A percentile compares a stretch with the other conserved stretches of the same genome.
Evolutionary conservation across 2,888 invertebrate species (phyloP).

Genomic region (Napeogenes sylphis): DNA sequence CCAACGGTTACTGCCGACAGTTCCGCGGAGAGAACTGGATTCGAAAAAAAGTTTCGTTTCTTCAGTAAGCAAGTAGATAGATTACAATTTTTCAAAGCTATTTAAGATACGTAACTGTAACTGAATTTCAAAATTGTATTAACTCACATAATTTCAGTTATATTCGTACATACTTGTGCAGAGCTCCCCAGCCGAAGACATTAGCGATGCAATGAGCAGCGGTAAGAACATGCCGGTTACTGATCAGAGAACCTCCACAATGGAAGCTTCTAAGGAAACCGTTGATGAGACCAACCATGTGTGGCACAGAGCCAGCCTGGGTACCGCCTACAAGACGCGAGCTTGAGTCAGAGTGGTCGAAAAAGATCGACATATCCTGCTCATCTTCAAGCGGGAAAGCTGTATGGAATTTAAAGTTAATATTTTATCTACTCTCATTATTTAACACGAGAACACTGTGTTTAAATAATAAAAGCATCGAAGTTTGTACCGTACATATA

Average conservation of each 20-base stretch:
- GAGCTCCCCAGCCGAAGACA: slow-evolving; percentile 38
- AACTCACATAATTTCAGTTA: neutral
- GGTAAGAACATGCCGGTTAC: slow-evolving; percentile 45
- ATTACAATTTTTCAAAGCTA: slow-evolving; percentile 34
- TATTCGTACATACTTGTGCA: slow-evolving; percentile 35
- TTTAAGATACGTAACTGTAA: too few species aligned
- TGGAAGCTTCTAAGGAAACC: slow-evolving; percentile 33
- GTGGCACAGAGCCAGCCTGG: slow-evolving; percentile 48
- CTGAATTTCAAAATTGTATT: slow-evolving; percentile 33
- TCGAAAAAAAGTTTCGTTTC: neutral
- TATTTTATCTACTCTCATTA: too few species aligned
- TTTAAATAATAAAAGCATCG: too few species aligned
- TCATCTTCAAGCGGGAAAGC: slow-evolving; percentile 49
- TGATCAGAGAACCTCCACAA: slow-evolving; percentile 55
- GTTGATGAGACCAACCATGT: slow-evolving; percentile 40
- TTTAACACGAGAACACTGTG: too few species aligned
- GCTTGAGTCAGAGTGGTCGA: slow-evolving; percentile 42
- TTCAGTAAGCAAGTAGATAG: slow-evolving; percentile 33
- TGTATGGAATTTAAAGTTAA: slow-evolving; percentile 22
- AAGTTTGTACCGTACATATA: too few species aligned
- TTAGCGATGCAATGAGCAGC: slow-evolving; percentile 60
- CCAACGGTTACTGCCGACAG: slow-evolving; percentile 49
- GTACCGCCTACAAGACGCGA: slow-evolving; percentile 57
- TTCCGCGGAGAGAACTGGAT: slow-evolving; percentile 46
- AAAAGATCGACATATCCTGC: slow-evolving; percentile 48